Evolutionary conservation across 2,888 invertebrate species (phyloP), one percentile per base, ranked within the genome.

Genomic region (Drosophila rellima): DNA sequence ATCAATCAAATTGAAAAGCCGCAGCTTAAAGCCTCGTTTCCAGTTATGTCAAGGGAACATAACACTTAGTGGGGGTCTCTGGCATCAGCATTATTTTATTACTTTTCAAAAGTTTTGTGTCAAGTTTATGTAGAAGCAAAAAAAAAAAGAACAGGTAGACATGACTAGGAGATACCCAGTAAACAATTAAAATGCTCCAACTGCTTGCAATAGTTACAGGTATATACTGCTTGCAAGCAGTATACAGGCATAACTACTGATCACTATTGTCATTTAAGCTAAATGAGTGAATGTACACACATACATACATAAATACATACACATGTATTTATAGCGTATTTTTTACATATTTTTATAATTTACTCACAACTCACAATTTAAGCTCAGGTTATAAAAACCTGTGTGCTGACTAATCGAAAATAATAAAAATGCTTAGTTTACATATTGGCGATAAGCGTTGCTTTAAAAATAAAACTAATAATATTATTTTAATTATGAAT

Each of bases 381-480:
- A n/a, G 18, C 29, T 18, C 23, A 50, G n/a, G 8, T n/a, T 44
- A n/a, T 18, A n/a, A 52, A 40, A 13, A n/a, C 2, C 11, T n/a
- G 11, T 60, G 42, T 45, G 81, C 75, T 85, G 86, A 82, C 80
- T 85, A 85, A 82, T 88, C 82, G n/a, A 68, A 74, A 50, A 13
- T 39, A 54, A 13, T 35, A 20, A 40, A 40, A 29, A 45, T 47
- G 37, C 29, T 20, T 10, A 65, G 31, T 39, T 55, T 48, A 35
- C 15, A 31, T 15, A 31, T 51, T 42, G 15, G 4, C 37, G 40
- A 35, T 57, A 54, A 57, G 62, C 26, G 23, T 8, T 26, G 17
- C 51, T 54, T 23, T 66, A 61, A 48, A 37, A 17, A 69, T 37
- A 6, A 15, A 20, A 13, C 17, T 35, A 35, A 35, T 35, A 35